A percentile compares a stretch with the other conserved stretches of the same genome.
Conservation (phyloP, 2,113 vertebrate species). For the Trogon surrucura region DNA sequence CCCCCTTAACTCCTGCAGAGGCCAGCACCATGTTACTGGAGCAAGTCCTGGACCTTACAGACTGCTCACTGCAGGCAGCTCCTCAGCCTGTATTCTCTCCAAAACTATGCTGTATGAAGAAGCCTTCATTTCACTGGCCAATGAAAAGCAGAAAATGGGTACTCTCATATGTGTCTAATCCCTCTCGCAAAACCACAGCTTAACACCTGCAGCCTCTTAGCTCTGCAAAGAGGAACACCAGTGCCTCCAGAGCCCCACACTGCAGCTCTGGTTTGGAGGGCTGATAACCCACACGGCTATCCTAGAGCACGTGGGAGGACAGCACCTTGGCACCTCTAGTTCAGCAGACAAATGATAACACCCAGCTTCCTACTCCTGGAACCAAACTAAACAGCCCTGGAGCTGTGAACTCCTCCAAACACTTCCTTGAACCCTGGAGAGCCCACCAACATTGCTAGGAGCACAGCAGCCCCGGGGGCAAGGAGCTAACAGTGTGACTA, state of each 20-base stretch:
- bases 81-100: not conserved
- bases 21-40: not conserved
- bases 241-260: rapidly evolving
- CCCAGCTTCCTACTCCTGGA: not conserved
- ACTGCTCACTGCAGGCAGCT: not conserved
- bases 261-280: not conserved
- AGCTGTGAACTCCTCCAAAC: not conserved
- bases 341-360: not conserved
- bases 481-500: not conserved
- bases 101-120: not conserved
- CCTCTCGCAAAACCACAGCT: not conserved
- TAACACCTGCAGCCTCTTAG: not conserved
- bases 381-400: not conserved
- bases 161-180: not conserved
- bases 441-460: not conserved
- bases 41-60: not conserved
- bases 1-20: not conserved
- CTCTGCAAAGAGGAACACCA: not conserved
- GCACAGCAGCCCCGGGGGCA: rapidly evolving
- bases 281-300: not conserved
- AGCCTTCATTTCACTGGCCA: not conserved
- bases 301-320: not conserved
- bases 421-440: not conserved
- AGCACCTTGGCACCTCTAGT: not conserved
- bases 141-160: not conserved